Conservation (phyloP, 2,797 vertebrate species). For the Natrix natrix region DNA sequence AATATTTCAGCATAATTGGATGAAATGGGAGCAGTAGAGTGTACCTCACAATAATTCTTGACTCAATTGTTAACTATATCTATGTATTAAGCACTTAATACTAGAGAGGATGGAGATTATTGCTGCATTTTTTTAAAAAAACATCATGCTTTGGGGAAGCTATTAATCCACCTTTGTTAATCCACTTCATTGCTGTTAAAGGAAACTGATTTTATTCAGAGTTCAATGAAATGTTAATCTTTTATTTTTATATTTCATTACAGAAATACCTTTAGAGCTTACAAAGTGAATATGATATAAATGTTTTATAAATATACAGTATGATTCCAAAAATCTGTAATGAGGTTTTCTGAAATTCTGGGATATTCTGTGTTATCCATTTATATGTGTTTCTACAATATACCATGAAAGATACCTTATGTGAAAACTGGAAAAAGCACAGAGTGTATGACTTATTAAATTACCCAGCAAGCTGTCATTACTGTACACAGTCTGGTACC, state of each 20-base stretch:
- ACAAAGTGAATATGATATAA: not conserved
- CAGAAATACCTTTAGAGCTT: not conserved
- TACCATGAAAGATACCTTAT: not conserved
- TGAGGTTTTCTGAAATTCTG: not conserved
- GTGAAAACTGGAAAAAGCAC: not conserved
- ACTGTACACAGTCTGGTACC: conserved; percentile 56
- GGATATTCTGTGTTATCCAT: not conserved
- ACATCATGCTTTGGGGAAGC: not conserved
- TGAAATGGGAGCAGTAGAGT: not conserved
- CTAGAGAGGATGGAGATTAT: not conserved
- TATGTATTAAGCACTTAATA: not conserved
- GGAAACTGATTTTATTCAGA: not conserved
- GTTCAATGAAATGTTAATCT: not conserved
- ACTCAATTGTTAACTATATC: not conserved
- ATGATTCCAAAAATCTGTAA: not conserved
- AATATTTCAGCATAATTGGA: conserved; percentile 11
- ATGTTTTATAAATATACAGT: not conserved
- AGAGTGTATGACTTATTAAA: conserved; percentile 49
- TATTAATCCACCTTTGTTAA: not conserved
- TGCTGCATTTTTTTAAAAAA: not conserved
- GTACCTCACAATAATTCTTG: not conserved
- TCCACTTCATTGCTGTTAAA: not conserved
- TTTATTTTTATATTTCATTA: not conserved
- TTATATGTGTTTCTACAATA: not conserved
- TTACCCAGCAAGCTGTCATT: conserved; percentile 60